phyloP scores from a whole-genome alignment of 2,797 vertebrate species.

The Atherinosoma microstoma region DNA sequence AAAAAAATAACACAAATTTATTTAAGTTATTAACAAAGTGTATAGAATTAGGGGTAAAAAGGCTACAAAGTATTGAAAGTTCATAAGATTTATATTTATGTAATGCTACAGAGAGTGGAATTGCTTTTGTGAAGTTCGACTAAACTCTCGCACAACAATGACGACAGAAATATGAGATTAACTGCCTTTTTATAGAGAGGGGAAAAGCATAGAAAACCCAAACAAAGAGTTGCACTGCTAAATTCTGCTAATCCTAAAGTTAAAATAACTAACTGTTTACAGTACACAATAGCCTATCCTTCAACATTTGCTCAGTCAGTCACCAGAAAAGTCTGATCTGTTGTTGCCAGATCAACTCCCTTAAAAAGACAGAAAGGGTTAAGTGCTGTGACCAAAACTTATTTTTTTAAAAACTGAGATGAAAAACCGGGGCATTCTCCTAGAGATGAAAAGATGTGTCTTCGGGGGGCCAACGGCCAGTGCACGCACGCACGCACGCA shows the following conservation, averaged over 20 bases:
- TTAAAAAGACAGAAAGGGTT: slow-evolving; percentile 34
- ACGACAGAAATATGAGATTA: slow-evolving; percentile 17
- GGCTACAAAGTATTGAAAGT: too few species aligned
- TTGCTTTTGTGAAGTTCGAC: slow-evolving; percentile 14
- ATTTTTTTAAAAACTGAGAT: slow-evolving; percentile 6
- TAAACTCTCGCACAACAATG: slow-evolving; percentile 11
- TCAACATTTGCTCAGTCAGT: slow-evolving; percentile 56
- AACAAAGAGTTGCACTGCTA: slow-evolving; percentile 33
- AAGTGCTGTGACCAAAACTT: slow-evolving; percentile 27
- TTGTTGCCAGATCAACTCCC: slow-evolving; percentile 24
- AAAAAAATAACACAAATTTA: background rate
- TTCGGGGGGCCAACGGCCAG: slow-evolving; percentile 15
- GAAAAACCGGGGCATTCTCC: slow-evolving; percentile 25
- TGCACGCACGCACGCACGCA: background rate
- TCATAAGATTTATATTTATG: slow-evolving; percentile 10
- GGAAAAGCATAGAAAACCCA: slow-evolving; percentile 32
- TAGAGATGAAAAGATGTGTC: slow-evolving; percentile 49
- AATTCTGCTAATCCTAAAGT: slow-evolving; percentile 7
- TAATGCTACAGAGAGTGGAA: background rate
- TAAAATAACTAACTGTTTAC: slow-evolving; percentile 66
- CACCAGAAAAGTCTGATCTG: slow-evolving; percentile 28
- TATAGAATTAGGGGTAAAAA: background rate
- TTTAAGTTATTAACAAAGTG: background rate
- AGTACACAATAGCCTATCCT: slow-evolving; percentile 52
- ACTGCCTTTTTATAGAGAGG: slow-evolving; percentile 26